Conservation (phyloP, 2,797 vertebrate genomes). For the Tapera naevia region DNA sequence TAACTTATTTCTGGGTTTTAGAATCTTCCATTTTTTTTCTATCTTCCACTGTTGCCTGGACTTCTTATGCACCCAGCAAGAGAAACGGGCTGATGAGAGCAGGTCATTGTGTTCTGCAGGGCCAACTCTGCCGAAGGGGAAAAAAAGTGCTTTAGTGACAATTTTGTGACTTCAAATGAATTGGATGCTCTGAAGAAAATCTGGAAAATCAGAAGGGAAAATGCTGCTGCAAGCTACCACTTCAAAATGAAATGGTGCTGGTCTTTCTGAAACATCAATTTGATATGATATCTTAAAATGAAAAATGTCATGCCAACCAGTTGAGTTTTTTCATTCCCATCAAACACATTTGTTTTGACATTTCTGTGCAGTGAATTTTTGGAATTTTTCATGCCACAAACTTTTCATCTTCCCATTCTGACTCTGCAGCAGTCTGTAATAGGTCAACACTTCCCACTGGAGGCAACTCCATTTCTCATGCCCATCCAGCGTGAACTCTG, state of each 20-base stretch:
- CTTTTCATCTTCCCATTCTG: background rate
- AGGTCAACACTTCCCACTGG: conserved; percentile 31
- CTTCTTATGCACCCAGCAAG: background rate
- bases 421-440: conserved; percentile 4
- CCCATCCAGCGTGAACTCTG: background rate
- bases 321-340: conserved; percentile 26
- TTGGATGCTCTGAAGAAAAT: background rate
- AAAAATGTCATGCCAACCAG: background rate
- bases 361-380: conserved; percentile 4
- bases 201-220: background rate
- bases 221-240: background rate
- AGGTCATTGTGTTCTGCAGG: background rate
- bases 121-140: background rate
- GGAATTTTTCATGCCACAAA: background rate
- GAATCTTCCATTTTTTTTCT: background rate
- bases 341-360: conserved; percentile 21
- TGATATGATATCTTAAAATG: conserved; percentile 35
- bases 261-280: conserved; percentile 13
- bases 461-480: conserved; percentile 10
- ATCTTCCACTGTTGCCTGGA: background rate
- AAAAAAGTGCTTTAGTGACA: background rate
- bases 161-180: background rate
- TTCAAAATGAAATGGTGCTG: background rate
- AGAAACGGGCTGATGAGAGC: background rate
- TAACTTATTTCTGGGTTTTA: background rate